Evolutionary conservation across 2,888 invertebrate genomes (phyloP).

Genomic region (Hofmannophila pseudospretella): DNA sequence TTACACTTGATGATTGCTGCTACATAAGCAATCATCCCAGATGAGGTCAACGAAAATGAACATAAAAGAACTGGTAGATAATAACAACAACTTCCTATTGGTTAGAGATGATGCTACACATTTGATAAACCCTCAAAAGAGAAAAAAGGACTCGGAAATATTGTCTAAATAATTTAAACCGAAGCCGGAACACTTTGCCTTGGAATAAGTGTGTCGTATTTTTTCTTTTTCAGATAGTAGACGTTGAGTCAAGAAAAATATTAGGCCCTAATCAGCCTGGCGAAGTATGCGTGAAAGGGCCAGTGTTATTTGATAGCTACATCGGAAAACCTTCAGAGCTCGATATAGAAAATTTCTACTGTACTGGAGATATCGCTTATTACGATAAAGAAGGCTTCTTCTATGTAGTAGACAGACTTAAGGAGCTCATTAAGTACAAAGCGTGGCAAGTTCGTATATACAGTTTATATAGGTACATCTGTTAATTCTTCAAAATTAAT

Average conservation of each 20-base stretch:
- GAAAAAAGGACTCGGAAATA: no score
- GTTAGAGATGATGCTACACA: no score
- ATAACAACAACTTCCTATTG: no score
- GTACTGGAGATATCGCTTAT: constrained; percentile 54
- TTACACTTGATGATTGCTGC: no score
- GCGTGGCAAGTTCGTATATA: constrained; percentile 44
- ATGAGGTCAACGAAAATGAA: neutral
- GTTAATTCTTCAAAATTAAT: no score
- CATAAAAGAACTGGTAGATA: no score
- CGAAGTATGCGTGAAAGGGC: constrained; percentile 51
- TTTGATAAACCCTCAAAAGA: no score
- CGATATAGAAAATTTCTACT: constrained; percentile 57
- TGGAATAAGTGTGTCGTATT: neutral
- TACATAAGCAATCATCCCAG: no score
- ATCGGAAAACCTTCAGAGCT: constrained; percentile 34
- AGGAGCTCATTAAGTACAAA: constrained; percentile 61
- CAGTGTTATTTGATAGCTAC: constrained; percentile 47
- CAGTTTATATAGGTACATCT: no score
- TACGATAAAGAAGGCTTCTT: constrained; percentile 55
- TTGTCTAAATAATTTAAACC: no score
- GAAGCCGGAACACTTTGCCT: no score
- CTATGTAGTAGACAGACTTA: constrained; percentile 51
- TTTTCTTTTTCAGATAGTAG: constrained; percentile 38
- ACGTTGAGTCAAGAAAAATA: constrained; percentile 41
- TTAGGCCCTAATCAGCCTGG: constrained; percentile 48